phyloP scores from a whole-genome alignment of 2,797 vertebrate species.

The Megalops cyprinoides region DNA sequence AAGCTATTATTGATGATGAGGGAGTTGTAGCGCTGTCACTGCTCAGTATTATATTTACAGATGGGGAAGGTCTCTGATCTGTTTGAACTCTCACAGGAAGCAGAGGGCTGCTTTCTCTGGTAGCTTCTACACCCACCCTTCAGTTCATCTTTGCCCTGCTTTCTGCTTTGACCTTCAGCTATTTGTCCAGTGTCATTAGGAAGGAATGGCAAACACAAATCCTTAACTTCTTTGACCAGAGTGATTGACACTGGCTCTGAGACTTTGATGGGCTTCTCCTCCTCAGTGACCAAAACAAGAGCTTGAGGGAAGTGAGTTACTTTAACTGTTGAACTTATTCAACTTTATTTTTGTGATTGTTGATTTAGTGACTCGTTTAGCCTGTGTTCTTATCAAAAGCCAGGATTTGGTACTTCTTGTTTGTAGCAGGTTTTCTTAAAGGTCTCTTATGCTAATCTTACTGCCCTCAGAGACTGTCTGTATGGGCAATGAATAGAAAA shows the following conservation, averaged over 20 bases:
- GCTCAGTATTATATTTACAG: neutral
- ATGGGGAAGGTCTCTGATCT: neutral
- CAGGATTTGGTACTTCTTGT: neutral
- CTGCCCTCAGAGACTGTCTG: too few species aligned
- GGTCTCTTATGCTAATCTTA: too few species aligned
- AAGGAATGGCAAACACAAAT: neutral
- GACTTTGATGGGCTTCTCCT: neutral
- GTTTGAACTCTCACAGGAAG: slow-evolving; percentile 31
- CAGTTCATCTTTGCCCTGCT: neutral
- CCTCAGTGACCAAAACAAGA: neutral
- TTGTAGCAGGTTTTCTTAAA: too few species aligned
- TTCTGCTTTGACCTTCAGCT: slow-evolving; percentile 5
- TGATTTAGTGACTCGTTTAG: too few species aligned
- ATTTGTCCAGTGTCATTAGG: neutral
- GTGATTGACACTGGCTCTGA: neutral
- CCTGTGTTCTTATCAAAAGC: neutral
- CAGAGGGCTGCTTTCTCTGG: neutral
- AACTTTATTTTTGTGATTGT: too few species aligned
- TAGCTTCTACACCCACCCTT: neutral
- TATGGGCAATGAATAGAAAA: too few species aligned
- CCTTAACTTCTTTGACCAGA: neutral
- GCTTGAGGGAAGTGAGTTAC: too few species aligned
- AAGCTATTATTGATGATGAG: neutral
- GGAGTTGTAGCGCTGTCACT: neutral
- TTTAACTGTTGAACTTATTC: too few species aligned